Evolutionary conservation across 2,888 invertebrate genomes (phyloP), one percentile per base, ranked within the genome.

Genomic region (Globia sparganii): DNA sequence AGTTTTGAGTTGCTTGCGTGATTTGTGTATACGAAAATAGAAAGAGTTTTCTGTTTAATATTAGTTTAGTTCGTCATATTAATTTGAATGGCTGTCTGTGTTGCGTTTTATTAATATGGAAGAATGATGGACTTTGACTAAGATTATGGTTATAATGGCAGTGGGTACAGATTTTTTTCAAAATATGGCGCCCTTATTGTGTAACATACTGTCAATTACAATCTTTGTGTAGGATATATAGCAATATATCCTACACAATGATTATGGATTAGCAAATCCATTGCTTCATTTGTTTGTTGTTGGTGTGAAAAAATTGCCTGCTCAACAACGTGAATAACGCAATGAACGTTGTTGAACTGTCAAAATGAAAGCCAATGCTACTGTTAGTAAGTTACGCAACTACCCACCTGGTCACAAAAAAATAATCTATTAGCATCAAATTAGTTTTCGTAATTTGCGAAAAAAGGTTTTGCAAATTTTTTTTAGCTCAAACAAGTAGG

Each of bases 1-100:
- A 88, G 89, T 91, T 91, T 90, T 91, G 90, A 91, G 89, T 89
- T 86, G 83, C 86, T 82, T 68, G 66, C 81, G 84, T 87, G 78
- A 87, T 87, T 87, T 80, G 83, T 86, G 87, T 76, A 69, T 81
- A 88, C 85, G 75, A 88, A 90, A 91, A 91, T 90, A 91, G 87
- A 86, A 73, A 56, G 72, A 83, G 70, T 84, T 86, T 87, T n/a
- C 59, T 69, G 73, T 84, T 81, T 77, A 70, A 78, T 80, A 61
- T 86, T 80, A 79, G 71, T 72, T 58, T 34, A 74, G 34, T 79
- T 65, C 72, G 49, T 78, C 76, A 77, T 74, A 79, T 78, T 78
- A 75, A 80, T 81, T 61, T 87, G 25, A 80, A 67, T 72, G 56
- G 58, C 65, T 80, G 75, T 37, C 31, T 53, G 73, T 59, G 67